Evolutionary conservation across 1,140 invertebrate species (phyloP), one percentile per base, ranked within the genome.

Genomic region (Aleiodes sp.): DNA sequence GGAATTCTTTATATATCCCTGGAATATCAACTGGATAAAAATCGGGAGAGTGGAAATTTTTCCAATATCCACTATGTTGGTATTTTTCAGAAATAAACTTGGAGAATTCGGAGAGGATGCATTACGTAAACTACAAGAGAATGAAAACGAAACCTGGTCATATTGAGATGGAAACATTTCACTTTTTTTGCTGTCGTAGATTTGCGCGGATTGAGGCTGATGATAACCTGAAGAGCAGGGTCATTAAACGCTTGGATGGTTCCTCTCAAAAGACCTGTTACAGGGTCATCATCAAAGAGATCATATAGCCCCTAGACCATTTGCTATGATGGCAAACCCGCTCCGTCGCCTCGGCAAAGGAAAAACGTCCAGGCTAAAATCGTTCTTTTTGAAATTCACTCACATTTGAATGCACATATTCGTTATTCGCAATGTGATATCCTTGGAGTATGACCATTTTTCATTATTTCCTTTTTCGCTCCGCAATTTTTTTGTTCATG

Each of bases 1-100:
- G 78, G 75, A 80, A 81, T 82, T 80, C 82, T 82, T 82, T 79
- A 82, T 82, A 82, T 82, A 77, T 76, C 75, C 63, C 71, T 73
- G 46, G 52, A 19, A 14, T 21, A 10, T 39, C 33, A 21, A 56
- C 37, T 28, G 29, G 41, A 70, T 70, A 70, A 70, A 70, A 61
- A 63, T 70, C 46, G 46, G 21, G 46, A 52, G 26, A 52, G 19
- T 52, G 16, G 46, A 52, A 52, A 52, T 52, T 52, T 52, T 52
- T 52, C 46, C 46, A 52, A 52, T 52, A 52, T 52, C 46, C 26
- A 16, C 16, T 1, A 21, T 52, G 46, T 52, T 52, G 46, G 46
- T 24, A 52, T 52, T 16, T 52, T 52, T 52, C 19, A 52, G 46
- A 21, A 52, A 52, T 52, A 24, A 24, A n/a, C 21, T 16, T 4